Evolutionary conservation across 2,113 vertebrate species (phyloP), one percentile per base, ranked within the genome.

Genomic region (Daphoenositta chrysoptera): DNA sequence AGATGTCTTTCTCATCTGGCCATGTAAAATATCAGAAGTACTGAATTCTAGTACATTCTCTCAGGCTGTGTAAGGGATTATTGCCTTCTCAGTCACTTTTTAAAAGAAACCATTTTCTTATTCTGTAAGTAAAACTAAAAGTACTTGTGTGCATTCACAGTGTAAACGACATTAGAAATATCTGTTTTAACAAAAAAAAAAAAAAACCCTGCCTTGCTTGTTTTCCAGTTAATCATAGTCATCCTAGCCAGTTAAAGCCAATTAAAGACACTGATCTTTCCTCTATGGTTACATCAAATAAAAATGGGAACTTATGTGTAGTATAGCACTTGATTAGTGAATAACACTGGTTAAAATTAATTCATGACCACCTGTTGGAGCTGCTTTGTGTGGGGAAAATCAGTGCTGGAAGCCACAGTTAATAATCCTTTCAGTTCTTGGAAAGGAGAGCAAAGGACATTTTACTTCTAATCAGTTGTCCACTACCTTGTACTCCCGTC

Each of bases 401-500:
- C 12, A 37, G 15, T 37, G 4, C n/a, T 71, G 13, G 22, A 64
- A 87, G 54, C 39, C 8, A 35, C 2, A 9, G 11, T 30, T 68
- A 77, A 48, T 45, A 69, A 56, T 71, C 5, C 16, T 75, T 79
- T 45, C 48, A 44, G n/a, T 28, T 87, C 39, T 68, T 48, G 15
- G 56, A 75, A 86, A 80, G 45, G 21, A 51, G 9, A 58, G 3
- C 13, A 79, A 83, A 71, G 11, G 28, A 37, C 4, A 19, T 57
- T 85, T 82, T 58, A 30, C 4, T 45, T 71, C 20, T 48, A 50
- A 45, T 45, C 22, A 31, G 17, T 76, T 89, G 42, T 26, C 7
- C 7, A 3, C 39, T 53, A 15, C 40, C 26, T 53, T 60, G 53
- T n/a, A 30, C 31, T 80, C 2, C 2, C 1, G 1, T n/a, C 3